These are phyloP conservation scores for Trissolcus basalis DNA, from an alignment of 1,140 invertebrate genomes.

Conservation along the genomic window DNA sequence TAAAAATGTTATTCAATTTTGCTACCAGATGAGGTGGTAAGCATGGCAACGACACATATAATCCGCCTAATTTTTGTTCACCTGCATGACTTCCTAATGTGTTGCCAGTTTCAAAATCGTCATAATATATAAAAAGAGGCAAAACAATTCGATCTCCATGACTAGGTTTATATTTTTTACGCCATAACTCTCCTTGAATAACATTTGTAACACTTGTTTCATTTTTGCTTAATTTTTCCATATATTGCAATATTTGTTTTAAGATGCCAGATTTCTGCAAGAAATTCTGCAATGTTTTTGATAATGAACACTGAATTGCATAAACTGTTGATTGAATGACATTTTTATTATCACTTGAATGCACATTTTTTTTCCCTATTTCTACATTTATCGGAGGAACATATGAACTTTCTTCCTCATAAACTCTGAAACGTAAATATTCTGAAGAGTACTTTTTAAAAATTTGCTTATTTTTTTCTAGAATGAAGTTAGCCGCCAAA, in stretches of 20 bases:
- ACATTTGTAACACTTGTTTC: slow-evolving; percentile 18
- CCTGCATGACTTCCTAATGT: slow-evolving; percentile 22
- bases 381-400: slow-evolving; percentile 15
- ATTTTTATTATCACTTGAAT: background rate
- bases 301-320: slow-evolving; percentile 20
- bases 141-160: slow-evolving; percentile 8
- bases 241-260: slow-evolving; percentile 24
- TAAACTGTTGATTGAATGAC: slow-evolving; percentile 12
- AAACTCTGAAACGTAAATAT: slow-evolving; percentile 27
- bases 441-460: slow-evolving; percentile 27
- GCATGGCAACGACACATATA: background rate
- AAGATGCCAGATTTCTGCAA: slow-evolving; percentile 21
- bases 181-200: slow-evolving; percentile 38
- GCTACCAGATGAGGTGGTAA: slow-evolving; percentile 25
- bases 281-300: slow-evolving; percentile 15
- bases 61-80: background rate
- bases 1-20: slow-evolving; percentile 21
- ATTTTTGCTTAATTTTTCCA: slow-evolving; percentile 7
- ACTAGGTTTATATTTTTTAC: slow-evolving; percentile 14
- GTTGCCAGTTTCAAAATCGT: slow-evolving; percentile 24
- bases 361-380: slow-evolving; percentile 23
- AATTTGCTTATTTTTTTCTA: slow-evolving; percentile 28
- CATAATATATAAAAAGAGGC: slow-evolving; percentile 27
- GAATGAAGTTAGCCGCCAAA: slow-evolving; percentile 1
- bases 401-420: slow-evolving; percentile 21